These are phyloP conservation scores for Zeugodacus cucurbitae DNA, from an alignment of 1,140 invertebrate species.

Conservation along the genomic window DNA sequence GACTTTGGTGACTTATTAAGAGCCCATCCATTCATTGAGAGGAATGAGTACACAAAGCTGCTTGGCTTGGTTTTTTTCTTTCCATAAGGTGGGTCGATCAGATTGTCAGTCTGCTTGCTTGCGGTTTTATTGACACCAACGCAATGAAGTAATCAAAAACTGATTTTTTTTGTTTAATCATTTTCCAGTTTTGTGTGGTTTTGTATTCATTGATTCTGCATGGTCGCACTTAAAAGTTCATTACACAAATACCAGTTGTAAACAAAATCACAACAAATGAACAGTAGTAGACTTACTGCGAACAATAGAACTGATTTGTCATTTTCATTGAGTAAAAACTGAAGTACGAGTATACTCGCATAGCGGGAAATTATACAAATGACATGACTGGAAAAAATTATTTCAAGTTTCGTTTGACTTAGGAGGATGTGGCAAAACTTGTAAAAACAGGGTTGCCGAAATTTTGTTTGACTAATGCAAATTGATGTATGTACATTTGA, in stretches of 20 bases:
- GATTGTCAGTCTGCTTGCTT: not conserved
- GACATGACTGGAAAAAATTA: no score
- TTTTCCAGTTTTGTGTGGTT: not conserved
- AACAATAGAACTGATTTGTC: constrained; percentile 8
- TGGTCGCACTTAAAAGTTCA: not conserved
- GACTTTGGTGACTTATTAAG: constrained; percentile 22
- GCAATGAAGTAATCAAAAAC: not conserved
- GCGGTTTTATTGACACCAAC: constrained; percentile 25
- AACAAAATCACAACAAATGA: not conserved
- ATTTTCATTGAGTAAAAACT: not conserved
- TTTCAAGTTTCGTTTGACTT: no score
- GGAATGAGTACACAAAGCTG: not conserved
- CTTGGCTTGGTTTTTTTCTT: not conserved
- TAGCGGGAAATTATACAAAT: no score
- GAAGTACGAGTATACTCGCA: no score
- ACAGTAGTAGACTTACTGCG: not conserved
- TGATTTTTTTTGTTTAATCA: not conserved
- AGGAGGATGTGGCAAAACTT: no score
- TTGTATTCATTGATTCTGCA: not conserved
- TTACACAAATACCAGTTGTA: not conserved
- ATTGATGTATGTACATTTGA: no score
- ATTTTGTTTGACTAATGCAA: no score
- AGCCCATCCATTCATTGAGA: constrained; percentile 16
- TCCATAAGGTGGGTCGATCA: no score
- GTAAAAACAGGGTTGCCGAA: no score